Percentiles rank a stretch among this genome's conserved stretches.
Evolutionary conservation across 2,797 vertebrate species (phyloP).

Genomic region (Champsocephalus esox): DNA sequence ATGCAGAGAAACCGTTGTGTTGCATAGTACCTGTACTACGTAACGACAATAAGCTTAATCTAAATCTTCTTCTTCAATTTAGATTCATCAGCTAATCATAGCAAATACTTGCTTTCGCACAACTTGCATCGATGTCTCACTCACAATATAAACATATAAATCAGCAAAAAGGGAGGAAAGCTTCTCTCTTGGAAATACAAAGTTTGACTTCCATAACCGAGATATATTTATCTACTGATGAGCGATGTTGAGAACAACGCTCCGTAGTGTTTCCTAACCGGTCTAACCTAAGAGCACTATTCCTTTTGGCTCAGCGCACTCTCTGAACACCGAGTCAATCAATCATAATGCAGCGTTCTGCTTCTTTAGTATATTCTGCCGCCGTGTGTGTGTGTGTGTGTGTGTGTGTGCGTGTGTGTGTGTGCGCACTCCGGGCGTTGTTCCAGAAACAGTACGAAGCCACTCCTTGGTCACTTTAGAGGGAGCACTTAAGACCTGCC

Average conservation of each 20-base stretch:
- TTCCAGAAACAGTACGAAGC: conserved; percentile 45
- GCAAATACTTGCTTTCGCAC: neutral
- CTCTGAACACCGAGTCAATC: conserved; percentile 50
- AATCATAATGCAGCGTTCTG: conserved; percentile 55
- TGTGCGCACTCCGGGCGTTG: conserved; percentile 7
- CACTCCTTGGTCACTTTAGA: conserved; percentile 50
- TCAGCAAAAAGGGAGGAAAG: neutral
- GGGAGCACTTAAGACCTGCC: conserved; percentile 64
- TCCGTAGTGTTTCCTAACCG: conserved; percentile 1
- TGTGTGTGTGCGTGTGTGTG: conserved; percentile 27
- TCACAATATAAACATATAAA: neutral
- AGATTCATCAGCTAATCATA: neutral
- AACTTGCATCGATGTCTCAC: conserved; percentile 3
- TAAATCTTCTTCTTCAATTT: too few species aligned
- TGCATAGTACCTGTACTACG: too few species aligned
- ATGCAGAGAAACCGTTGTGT: too few species aligned
- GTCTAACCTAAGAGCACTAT: conserved; percentile 49
- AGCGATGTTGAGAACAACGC: conserved; percentile 31
- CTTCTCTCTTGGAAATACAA: conserved; percentile 11
- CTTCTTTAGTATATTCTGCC: conserved; percentile 24
- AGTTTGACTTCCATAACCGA: too few species aligned
- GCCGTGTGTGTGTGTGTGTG: conserved; percentile 5
- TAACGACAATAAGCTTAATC: too few species aligned
- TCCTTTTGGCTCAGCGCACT: conserved; percentile 49
- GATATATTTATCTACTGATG: conserved; percentile 4